Conservation (phyloP, 2,113 vertebrate species). For the Apteryx mantelli region DNA sequence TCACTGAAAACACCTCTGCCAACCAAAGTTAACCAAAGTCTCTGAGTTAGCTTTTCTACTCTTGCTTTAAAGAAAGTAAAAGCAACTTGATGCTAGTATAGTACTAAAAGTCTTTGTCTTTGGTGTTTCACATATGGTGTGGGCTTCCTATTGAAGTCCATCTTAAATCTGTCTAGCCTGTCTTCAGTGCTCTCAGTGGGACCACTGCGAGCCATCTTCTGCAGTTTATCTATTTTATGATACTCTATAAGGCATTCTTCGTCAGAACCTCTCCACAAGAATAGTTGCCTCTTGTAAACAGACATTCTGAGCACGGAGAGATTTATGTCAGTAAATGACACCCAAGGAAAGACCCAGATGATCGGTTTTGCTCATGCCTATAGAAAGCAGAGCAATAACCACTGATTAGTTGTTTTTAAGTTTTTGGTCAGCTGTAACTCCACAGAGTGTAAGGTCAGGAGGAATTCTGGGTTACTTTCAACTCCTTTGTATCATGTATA, state of each 20-base stretch:
- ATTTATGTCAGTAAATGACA: not conserved
- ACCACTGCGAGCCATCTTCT: not conserved
- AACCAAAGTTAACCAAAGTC: not conserved
- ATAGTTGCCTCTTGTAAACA: not conserved
- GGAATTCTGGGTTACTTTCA: not conserved
- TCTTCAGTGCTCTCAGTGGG: not conserved
- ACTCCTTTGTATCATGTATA: not conserved
- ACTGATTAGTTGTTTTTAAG: not conserved
- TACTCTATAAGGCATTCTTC: not conserved
- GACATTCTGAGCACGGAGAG: accelerated
- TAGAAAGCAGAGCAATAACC: not conserved
- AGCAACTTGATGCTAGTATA: not conserved
- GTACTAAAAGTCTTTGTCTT: not conserved
- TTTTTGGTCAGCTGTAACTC: not conserved
- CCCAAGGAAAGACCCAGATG: not conserved
- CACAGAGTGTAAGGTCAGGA: not conserved
- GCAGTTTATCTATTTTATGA: not conserved
- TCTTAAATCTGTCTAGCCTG: not conserved
- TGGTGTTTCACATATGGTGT: not conserved
- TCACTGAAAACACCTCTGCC: not conserved
- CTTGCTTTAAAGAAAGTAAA: not conserved
- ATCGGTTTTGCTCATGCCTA: not conserved
- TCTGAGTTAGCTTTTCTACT: not conserved
- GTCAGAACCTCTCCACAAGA: not conserved
- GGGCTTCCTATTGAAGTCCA: not conserved